Conservation (phyloP, 2,113 vertebrate genomes). For the Raja brachyura region DNA sequence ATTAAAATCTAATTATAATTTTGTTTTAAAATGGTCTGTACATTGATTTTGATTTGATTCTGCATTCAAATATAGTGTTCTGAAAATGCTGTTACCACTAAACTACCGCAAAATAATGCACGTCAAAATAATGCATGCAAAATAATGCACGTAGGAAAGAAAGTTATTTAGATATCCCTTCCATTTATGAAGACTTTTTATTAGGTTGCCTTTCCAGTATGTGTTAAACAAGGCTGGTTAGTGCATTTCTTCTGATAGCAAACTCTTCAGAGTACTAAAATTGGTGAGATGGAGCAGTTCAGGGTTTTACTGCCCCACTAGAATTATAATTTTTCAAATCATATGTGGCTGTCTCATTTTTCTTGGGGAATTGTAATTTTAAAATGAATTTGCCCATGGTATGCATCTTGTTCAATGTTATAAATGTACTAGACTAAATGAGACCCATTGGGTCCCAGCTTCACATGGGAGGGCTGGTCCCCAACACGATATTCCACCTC, state of each 20-base stretch:
- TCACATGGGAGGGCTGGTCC: too few species aligned
- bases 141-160: neutral
- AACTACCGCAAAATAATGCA: neutral
- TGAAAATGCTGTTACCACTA: neutral
- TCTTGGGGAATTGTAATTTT: neutral
- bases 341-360: neutral
- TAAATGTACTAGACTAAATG: neutral
- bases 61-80: neutral
- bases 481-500: too few species aligned
- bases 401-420: neutral
- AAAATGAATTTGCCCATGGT: neutral
- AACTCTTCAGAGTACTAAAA: too few species aligned
- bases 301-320: too few species aligned
- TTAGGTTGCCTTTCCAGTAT: too few species aligned
- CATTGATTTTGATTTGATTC: neutral
- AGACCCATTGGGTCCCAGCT: too few species aligned
- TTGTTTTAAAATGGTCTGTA: neutral
- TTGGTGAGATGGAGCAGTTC: too few species aligned
- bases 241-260: too few species aligned
- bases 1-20: neutral
- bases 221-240: too few species aligned
- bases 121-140: too few species aligned
- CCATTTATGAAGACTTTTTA: too few species aligned
- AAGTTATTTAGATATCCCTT: neutral
- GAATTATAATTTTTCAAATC: too few species aligned